phyloP scores from a whole-genome alignment of 2,113 vertebrate species.

The Trichomycterus rosablanca region DNA sequence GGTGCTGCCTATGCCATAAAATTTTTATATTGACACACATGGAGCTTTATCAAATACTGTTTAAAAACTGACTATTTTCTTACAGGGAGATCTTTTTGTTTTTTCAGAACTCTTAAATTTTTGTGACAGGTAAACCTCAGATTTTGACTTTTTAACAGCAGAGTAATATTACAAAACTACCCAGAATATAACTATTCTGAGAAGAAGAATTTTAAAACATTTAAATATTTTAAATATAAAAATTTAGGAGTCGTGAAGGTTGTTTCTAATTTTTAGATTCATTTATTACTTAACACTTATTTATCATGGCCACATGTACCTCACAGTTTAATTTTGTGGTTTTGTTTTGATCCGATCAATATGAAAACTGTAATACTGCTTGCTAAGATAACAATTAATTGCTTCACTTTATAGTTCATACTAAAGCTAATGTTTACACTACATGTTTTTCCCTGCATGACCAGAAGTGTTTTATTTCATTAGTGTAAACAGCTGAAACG shows the following conservation, averaged over 20 bases:
- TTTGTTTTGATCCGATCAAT: too few species aligned
- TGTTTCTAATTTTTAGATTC: conserved; percentile 1
- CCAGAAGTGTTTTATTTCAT: too few species aligned
- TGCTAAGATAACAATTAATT: too few species aligned
- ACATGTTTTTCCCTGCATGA: too few species aligned
- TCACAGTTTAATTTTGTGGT: neutral
- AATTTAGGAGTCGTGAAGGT: neutral
- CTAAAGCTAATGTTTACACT: too few species aligned
- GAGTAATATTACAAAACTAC: too few species aligned
- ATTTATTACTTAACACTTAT: neutral
- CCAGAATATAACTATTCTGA: conserved; percentile 2
- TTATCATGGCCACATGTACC: neutral
- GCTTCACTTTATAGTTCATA: too few species aligned
- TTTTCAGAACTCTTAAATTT: conserved; percentile 7
- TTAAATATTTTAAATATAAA: too few species aligned
- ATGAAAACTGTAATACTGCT: too few species aligned
- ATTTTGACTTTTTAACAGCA: neutral
- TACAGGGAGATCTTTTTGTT: conserved; percentile 5
- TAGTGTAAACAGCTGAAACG: too few species aligned
- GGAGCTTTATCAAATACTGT: conserved; percentile 31
- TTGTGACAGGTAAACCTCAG: conserved; percentile 11
- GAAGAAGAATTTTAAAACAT: too few species aligned
- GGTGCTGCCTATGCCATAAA: conserved; percentile 20
- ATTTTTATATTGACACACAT: conserved; percentile 31
- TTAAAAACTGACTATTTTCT: conserved; percentile 30